These are phyloP conservation scores for Ligdia adustata DNA, from an alignment of 2,888 invertebrate species.

Conservation along the genomic window DNA sequence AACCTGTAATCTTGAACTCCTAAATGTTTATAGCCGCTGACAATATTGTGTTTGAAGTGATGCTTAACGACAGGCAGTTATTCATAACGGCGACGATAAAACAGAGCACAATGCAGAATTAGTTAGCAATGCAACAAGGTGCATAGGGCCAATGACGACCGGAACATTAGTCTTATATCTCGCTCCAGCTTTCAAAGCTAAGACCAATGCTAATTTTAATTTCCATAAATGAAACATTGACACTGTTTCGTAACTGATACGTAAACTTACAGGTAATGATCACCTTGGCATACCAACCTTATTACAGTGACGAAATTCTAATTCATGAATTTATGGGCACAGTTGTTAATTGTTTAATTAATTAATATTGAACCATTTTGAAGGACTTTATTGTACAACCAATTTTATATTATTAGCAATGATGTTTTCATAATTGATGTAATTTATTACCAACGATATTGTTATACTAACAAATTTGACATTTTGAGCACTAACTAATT, in stretches of 20 bases:
- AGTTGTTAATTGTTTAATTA: conserved; percentile 22
- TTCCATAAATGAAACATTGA: conserved; percentile 16
- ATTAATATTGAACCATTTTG: conserved; percentile 4
- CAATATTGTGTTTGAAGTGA: conserved; percentile 46
- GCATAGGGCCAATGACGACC: conserved; percentile 49
- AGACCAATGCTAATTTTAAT: conserved; percentile 6
- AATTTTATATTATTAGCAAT: neutral
- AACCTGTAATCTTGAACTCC: conserved; percentile 36
- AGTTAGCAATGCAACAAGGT: conserved; percentile 43
- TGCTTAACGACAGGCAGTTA: conserved; percentile 59
- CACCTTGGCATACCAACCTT: conserved; percentile 21
- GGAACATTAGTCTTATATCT: conserved; percentile 15
- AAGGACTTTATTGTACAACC: conserved; percentile 10
- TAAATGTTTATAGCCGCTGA: conserved; percentile 46
- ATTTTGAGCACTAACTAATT: no score
- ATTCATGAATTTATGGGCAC: conserved; percentile 18
- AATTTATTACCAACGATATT: no score
- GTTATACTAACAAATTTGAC: no score
- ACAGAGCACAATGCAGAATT: conserved; percentile 56
- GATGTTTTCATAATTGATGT: no score
- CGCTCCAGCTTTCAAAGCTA: conserved; percentile 11
- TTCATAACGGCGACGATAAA: conserved; percentile 61
- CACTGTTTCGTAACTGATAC: conserved; percentile 24
- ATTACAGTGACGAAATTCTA: conserved; percentile 20
- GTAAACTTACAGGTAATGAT: conserved; percentile 21